Base-by-base conservation (phyloP, 2,888 invertebrate species). In the Caenorhabditis sp. region DNA sequence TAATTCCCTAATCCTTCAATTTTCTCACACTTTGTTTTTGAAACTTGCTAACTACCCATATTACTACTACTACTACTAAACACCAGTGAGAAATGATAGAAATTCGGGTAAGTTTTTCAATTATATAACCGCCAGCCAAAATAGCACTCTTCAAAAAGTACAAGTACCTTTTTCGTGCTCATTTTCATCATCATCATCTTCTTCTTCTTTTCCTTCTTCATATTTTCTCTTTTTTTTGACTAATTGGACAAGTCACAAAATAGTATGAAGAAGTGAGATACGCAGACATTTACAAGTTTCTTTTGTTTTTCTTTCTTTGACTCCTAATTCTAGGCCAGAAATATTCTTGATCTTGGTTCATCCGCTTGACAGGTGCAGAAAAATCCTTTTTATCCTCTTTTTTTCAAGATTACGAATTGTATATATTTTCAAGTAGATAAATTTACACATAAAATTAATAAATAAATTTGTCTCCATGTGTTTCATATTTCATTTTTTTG, bases 401-500 rank as follows among this genome's bases (percentile, higher is more conserved):
- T n/a, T n/a, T n/a, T n/a, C n/a, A n/a, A n/a, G n/a, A n/a, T n/a
- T n/a, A n/a, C n/a, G 36, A 36, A 5, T 36, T 36, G 36, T 36
- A 36, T 36, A 36, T 36, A 8, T 36, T 36, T 10, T 5, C 5
- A 43, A 43, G 14, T 17, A 7, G 17, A 43, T 17, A 43, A 43
- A 12, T 43, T 43, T 43, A 43, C 43, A 43, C 43, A 43, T 43
- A 43, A 43, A 43, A 43, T 43, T 43, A 43, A 43, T 43, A 43
- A 43, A 43, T 43, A 43, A 43, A 43, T 43, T 43, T 43, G 43
- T 43, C 43, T 43, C 43, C 43, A 43, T 43, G 43, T 43, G 43
- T 43, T 43, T 43, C 43, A 43, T 43, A 43, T 43, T 43, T 43
- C 43, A 17, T 17, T 43, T 31, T 31, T 31, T 31, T 31, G 4